These are phyloP conservation scores for Heteractis magnifica DNA, from an alignment of 92 coral and sea anemone species.

Conservation along the genomic window DNA sequence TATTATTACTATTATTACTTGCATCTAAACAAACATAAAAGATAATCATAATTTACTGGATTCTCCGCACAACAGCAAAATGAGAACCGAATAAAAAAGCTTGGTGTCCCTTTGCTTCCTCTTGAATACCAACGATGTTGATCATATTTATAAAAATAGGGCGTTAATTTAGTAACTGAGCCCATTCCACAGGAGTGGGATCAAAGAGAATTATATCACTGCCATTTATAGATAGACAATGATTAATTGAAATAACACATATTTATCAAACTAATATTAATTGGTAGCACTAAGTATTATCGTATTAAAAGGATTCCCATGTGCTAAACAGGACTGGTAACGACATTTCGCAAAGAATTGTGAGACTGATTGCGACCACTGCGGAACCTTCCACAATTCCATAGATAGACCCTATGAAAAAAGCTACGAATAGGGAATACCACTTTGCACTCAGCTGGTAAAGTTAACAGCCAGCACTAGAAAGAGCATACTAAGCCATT, in stretches of 20 bases:
- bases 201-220: conserved; percentile 14
- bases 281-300: background rate
- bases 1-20: background rate
- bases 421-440: too few relatives aligned
- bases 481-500: too few relatives aligned
- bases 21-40: background rate
- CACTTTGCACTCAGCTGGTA: too few relatives aligned
- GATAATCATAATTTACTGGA: background rate
- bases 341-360: background rate
- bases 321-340: background rate
- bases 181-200: conserved; percentile 34
- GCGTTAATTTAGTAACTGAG: conserved; percentile 16
- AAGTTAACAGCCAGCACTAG: too few relatives aligned
- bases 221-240: conserved; percentile 7
- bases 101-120: background rate
- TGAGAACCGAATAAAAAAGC: background rate
- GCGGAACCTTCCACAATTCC: too few relatives aligned
- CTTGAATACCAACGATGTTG: conserved; percentile 15
- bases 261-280: conserved; percentile 13
- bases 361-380: too few relatives aligned
- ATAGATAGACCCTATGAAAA: too few relatives aligned
- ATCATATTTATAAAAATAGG: conserved; percentile 43
- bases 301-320: background rate
- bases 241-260: conserved; percentile 16
- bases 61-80: background rate